Evolutionary conservation across 2,797 vertebrate genomes (phyloP), one percentile per base, ranked within the genome.

Genomic region (Neosalanx taihuensis): DNA sequence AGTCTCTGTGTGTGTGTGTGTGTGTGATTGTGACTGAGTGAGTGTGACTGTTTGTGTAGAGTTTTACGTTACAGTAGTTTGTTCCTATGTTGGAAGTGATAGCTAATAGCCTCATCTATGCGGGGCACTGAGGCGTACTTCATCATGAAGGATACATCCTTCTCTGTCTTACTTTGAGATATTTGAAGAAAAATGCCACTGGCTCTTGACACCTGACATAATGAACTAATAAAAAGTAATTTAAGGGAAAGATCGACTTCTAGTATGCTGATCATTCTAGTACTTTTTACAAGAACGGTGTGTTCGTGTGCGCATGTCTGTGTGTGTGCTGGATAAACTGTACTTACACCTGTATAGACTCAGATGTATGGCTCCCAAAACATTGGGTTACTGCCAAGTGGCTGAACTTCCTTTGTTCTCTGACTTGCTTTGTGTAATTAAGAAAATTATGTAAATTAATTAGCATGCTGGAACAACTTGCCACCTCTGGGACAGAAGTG

Each of bases 91-190:
- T 76, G 83, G 72, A 78, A 82, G 79, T 77, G 71, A 74, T 82
- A 78, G 80, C 77, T 90, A 90, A 90, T 90, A 86, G 84, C 83
- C 85, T 86, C 72, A 84, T 91, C 81, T 81, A 73, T 58, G 58
- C 37, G 30, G 82, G 58, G 84, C 84, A 84, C 64, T 57, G 69
- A 78, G 78, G 84, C 81, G 77, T 87, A 74, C 74, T 79, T 84
- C 81, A 83, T 75, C 79, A 85, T 87, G 70, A 75, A 69, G 58
- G 56, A 79, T 82, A 49, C 74, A 69, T 79, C 75, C 68, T 69
- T 78, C 67, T 80, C 62, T 62, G 64, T 64, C 73, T 82, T 74
- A 73, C 70, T 41, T 56, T 62, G 51, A 76, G 41, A 76, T 76
- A 79, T 58, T 72, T 69, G 74, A 72, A 81, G 70, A 65, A 58